A percentile compares a stretch with the other conserved stretches of the same genome.
These are phyloP conservation scores for Lysandra bellargus DNA, from an alignment of 2,888 invertebrate genomes.

Conservation along the genomic window DNA sequence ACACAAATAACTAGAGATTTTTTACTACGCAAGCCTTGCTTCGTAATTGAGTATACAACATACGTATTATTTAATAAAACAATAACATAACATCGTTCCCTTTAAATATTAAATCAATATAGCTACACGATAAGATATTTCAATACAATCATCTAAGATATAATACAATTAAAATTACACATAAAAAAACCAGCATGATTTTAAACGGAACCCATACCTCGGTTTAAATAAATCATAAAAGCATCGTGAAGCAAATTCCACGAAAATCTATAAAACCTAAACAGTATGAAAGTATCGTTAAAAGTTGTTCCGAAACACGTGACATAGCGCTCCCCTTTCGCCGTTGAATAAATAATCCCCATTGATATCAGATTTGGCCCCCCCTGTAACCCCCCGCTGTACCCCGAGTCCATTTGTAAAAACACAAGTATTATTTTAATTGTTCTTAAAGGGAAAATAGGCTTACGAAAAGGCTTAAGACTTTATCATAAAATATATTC, in stretches of 20 bases:
- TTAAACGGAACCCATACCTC: not conserved
- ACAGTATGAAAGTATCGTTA: constrained; percentile 17
- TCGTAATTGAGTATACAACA: too few species aligned
- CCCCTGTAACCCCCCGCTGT: not conserved
- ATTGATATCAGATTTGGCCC: constrained; percentile 26
- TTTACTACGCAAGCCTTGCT: too few species aligned
- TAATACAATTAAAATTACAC: too few species aligned
- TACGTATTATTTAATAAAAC: too few species aligned
- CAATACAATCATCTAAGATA: too few species aligned
- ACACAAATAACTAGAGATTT: too few species aligned
- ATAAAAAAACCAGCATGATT: too few species aligned
- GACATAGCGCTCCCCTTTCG: not conserved
- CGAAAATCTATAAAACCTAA: not conserved
- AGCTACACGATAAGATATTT: too few species aligned
- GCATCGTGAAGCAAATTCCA: not conserved
- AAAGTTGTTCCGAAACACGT: constrained; percentile 1
- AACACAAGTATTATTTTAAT: constrained; percentile 23
- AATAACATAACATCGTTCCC: too few species aligned
- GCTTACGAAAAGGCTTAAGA: constrained; percentile 6
- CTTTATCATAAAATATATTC: constrained; percentile 5
- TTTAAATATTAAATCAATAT: too few species aligned
- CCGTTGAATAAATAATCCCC: constrained; percentile 20
- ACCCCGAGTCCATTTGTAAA: not conserved
- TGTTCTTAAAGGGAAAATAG: constrained; percentile 22
- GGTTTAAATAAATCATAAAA: not conserved